Evolutionary conservation across 1,140 invertebrate genomes (phyloP), one percentile per base, ranked within the genome.

Genomic region (Fopius arisanus): DNA sequence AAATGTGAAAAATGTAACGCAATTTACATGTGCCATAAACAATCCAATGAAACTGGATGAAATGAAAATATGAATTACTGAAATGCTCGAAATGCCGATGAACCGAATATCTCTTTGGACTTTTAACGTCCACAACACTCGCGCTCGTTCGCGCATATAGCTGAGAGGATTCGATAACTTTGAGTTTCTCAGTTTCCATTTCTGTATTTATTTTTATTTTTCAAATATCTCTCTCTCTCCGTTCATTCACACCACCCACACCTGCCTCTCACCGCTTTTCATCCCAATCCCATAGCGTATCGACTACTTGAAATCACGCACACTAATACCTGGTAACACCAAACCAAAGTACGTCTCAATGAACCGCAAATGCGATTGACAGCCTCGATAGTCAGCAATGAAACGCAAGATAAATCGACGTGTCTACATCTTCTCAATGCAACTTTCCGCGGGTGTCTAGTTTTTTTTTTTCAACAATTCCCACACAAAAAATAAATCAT

Each of bases 331-430:
- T 16, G n/a, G 19, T 54, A 54, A 54, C 48, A 54, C 2, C 48
- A 54, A 54, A 54, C 48, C 48, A 54, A 54, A 54, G 9, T 54
- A 54, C 48, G 21, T 54, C 48, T 54, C 48, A 54, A 54, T 54
- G 48, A 54, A 54, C 48, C 48, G 48, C 48, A 54, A n/a, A 54
- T 54, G 48, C 48, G 48, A 54, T 54, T 54, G 48, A 54, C 48
- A 54, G 48, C 9, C 16, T 10, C 48, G 48, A 54, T 54, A 54
- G 48, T 54, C 48, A 5, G 21, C 48, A 54, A 54, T 54, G 48
- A 54, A 54, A 54, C 21, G 48, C 4, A 54, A 54, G 48, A 54
- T 54, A 54, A 54, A 54, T 54, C 48, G 48, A 54, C 21, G 48
- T 54, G 48, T 54, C 48, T 54, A 23, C 48, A 21, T 54, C 19